Percentiles rank a stretch among this genome's conserved stretches.
These are phyloP conservation scores for Polylopha cassiicola DNA, from an alignment of 2,888 invertebrate genomes.

Conservation along the genomic window DNA sequence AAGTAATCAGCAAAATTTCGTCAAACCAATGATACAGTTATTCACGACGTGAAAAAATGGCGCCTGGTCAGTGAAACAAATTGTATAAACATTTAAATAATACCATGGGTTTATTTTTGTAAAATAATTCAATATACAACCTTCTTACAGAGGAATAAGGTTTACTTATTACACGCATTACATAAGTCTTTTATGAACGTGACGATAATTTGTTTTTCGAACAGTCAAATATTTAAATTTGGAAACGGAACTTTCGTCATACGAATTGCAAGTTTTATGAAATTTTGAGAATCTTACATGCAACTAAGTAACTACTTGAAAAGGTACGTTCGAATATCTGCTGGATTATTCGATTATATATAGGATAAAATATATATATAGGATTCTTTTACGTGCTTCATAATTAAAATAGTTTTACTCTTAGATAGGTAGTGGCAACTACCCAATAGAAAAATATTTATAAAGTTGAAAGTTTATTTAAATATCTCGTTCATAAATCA, in stretches of 20 bases:
- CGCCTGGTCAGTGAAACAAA: conserved; percentile 44
- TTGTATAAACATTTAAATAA: conserved; percentile 34
- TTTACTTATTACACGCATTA: conserved; percentile 19
- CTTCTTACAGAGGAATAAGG: conserved; percentile 24
- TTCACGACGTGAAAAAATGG: conserved; percentile 51
- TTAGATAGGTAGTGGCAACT: no score
- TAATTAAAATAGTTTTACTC: no score
- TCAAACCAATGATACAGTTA: conserved; percentile 68
- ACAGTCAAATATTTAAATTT: conserved; percentile 64
- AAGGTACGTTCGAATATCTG: no score
- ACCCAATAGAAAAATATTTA: no score
- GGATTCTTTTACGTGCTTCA: no score
- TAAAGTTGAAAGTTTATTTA: no score
- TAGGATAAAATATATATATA: no score
- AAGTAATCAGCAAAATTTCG: conserved; percentile 66
- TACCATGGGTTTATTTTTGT: conserved; percentile 7
- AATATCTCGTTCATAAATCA: no score
- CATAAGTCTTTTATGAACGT: conserved; percentile 45
- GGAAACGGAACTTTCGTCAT: conserved; percentile 47
- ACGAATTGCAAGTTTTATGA: conserved; percentile 45
- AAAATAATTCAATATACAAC: conserved; percentile 20
- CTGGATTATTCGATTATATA: no score
- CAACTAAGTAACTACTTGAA: no score
- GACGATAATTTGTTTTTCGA: conserved; percentile 66
- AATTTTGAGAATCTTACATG: conserved; percentile 40